Conservation (phyloP, 2,888 invertebrate species). For the Alentia gelatinosa region DNA sequence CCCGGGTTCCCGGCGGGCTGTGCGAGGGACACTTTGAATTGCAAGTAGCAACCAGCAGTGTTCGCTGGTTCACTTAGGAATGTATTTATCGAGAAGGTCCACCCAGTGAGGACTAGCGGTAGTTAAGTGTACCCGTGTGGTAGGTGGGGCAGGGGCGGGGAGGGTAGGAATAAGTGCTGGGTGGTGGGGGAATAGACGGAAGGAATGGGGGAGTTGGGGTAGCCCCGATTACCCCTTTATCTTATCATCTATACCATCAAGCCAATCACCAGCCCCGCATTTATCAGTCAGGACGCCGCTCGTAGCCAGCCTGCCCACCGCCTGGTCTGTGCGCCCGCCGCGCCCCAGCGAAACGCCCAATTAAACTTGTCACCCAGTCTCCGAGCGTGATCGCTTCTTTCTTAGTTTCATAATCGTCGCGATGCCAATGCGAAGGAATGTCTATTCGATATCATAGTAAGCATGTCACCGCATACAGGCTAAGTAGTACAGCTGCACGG, state of each 20-base stretch:
- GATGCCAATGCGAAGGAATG: no score
- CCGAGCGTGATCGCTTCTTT: no score
- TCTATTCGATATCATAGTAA: no score
- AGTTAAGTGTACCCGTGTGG: no score
- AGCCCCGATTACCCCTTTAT: conserved; percentile 34
- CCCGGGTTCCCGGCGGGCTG: no score
- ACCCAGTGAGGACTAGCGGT: neutral
- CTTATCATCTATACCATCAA: conserved; percentile 43
- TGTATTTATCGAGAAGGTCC: neutral
- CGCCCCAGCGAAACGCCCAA: neutral
- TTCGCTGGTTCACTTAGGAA: neutral
- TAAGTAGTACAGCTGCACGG: no score
- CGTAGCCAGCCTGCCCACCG: neutral
- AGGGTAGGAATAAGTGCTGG: neutral
- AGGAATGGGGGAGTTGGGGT: neutral
- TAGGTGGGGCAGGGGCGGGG: no score
- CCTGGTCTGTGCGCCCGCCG: neutral
- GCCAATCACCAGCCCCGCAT: conserved; percentile 27
- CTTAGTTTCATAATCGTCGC: no score
- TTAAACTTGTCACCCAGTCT: neutral
- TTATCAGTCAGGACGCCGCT: conserved; percentile 1
- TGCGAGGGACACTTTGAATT: neutral
- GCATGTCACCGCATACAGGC: no score
- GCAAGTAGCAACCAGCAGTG: neutral
- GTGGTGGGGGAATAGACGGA: neutral